A percentile compares a stretch with the other conserved stretches of the same genome.
Evolutionary conservation across 1,140 invertebrate species (phyloP).

Genomic region (Yoshiicerus persimilis): DNA sequence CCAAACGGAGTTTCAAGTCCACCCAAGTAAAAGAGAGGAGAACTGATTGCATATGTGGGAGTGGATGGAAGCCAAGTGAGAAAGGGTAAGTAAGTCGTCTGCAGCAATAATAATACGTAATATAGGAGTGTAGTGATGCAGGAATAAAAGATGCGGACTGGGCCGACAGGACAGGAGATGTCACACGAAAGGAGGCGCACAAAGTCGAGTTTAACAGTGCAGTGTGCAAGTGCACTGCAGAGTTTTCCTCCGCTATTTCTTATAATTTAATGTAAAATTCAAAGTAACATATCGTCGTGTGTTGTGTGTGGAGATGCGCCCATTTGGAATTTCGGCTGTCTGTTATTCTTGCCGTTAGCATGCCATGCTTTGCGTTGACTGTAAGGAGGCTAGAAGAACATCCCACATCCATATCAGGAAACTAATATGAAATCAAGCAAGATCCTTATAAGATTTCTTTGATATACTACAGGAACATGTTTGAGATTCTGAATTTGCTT

Average conservation of each 20-base stretch:
- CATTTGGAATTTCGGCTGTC: background rate
- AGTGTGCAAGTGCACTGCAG: background rate
- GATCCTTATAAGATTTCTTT: background rate
- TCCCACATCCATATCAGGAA: background rate
- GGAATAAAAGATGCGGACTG: background rate
- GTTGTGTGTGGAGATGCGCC: background rate
- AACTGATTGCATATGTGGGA: background rate
- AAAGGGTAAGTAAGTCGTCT: background rate
- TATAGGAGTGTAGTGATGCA: background rate
- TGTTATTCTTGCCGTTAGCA: background rate
- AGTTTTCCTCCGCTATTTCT: background rate
- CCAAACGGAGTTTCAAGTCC: no score
- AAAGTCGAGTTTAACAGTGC: background rate
- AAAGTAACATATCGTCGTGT: background rate
- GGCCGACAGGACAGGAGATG: background rate
- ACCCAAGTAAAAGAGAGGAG: no score
- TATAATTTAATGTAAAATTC: background rate
- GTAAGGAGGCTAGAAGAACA: background rate
- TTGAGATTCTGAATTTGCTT: background rate
- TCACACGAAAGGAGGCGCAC: background rate
- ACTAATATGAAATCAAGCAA: background rate
- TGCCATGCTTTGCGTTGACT: background rate
- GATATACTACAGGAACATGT: background rate
- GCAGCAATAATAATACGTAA: background rate
- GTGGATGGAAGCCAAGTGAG: background rate